phyloP scores from a whole-genome alignment of 2,797 vertebrate species.

The Rhincodon typus region DNA sequence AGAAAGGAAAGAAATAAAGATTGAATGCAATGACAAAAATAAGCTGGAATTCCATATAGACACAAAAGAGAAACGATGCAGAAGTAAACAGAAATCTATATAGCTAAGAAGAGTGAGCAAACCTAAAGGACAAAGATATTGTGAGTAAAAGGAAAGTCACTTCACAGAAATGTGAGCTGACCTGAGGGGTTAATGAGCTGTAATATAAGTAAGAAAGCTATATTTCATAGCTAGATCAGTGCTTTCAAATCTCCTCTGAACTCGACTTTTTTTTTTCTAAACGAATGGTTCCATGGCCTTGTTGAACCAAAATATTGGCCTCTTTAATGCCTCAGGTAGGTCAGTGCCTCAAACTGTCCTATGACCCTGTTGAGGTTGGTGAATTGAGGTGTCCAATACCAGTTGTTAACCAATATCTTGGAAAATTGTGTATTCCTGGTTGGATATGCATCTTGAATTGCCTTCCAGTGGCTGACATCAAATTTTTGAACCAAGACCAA shows the following conservation, averaged over 20 bases:
- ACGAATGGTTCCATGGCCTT: background rate
- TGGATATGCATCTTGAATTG: background rate
- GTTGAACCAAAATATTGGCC: background rate
- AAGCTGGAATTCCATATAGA: background rate
- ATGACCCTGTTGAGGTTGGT: background rate
- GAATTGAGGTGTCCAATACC: background rate
- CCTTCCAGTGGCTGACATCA: background rate
- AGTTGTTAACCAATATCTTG: background rate
- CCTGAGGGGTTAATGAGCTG: background rate
- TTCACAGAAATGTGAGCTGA: background rate
- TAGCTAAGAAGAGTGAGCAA: background rate
- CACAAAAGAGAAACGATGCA: background rate
- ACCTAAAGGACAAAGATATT: background rate
- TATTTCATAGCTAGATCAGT: background rate
- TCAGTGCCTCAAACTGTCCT: background rate
- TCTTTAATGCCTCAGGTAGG: background rate
- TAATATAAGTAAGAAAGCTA: background rate
- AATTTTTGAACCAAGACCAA: background rate
- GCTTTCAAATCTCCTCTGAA: background rate
- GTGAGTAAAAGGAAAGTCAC: background rate
- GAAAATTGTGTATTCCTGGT: background rate
- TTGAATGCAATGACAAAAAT: background rate
- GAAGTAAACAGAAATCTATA: background rate
- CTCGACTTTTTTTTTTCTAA: background rate
- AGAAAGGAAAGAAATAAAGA: background rate